Base-by-base conservation (phyloP, 2,797 vertebrate genomes). In the Aselliscus stoliczkanus region DNA sequence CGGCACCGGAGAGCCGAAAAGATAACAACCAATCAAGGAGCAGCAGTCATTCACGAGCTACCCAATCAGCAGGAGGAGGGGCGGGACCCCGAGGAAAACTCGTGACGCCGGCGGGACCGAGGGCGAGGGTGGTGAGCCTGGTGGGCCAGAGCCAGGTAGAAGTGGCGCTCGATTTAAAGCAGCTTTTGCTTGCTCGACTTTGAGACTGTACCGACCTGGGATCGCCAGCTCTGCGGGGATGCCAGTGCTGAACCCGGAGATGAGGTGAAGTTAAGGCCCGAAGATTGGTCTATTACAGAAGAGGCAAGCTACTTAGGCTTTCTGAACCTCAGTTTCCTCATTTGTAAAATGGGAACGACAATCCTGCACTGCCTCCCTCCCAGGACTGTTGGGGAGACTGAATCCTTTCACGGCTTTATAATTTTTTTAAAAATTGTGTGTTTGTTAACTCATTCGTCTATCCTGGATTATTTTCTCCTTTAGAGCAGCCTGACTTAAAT, bases 21-120 rank as follows among this genome's bases (percentile, higher is more conserved):
- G 42, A 8, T 23, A 42, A 21, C 50, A 37, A 6, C 97, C 97
- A 98, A 96, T 97, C 90, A 86, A 76, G 92, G 34, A 70, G 5
- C 52, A 27, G 60, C 7, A 65, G 3, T 39, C 1, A 14, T 25
- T 84, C 52, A 20, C 4, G 54, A n/a, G 72, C 47, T 73, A 69
- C 1, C 92, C 89, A 97, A 96, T 93, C 92, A 60, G n/a, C 67
- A 2, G 34, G 27, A 23, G n/a, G 72, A 23, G 56, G 76, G 83
- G 65, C 29, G 77, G 79, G 21, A 20, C 76, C 15, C 42, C 25
- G 37, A 11, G 13, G 42, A n/a, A 81, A 93, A 89, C 7, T 1
- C 77, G 67, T 98, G 97, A 98, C 96, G 94, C 13, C 11, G 27
- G 7, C 42, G 0, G 47, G 0, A 3, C 50, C 0, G 0, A 0